Conservation (phyloP, 92 coral and sea anemone species). For the Epizoanthus stellaris region DNA sequence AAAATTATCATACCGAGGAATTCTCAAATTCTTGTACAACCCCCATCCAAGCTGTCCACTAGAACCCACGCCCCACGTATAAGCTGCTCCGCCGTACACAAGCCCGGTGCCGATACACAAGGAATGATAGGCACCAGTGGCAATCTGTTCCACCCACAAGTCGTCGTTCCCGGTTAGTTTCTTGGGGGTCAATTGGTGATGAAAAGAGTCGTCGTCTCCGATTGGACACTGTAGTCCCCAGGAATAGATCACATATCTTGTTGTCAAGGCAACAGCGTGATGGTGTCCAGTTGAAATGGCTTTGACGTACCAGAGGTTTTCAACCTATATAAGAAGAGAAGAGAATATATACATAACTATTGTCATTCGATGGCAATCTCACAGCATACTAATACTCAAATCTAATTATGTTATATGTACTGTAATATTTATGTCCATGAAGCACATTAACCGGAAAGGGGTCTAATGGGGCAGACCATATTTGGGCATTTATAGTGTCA, state of each 20-base stretch:
- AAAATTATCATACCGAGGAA: background rate
- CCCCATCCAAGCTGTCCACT: slow-evolving; percentile 75
- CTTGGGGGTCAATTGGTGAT: slow-evolving; percentile 35
- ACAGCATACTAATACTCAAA: no score
- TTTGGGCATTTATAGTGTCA: no score
- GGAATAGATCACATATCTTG: slow-evolving; percentile 48
- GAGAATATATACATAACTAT: background rate
- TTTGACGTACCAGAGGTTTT: slow-evolving; percentile 45
- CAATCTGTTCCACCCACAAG: slow-evolving; percentile 53
- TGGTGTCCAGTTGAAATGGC: slow-evolving; percentile 66
- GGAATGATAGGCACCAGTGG: slow-evolving; percentile 70
- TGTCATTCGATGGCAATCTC: no score
- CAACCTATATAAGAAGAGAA: slow-evolving; percentile 39
- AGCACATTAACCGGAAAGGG: no score
- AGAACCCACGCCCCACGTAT: slow-evolving; percentile 71
- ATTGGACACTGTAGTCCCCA: slow-evolving; percentile 66
- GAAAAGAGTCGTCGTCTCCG: background rate
- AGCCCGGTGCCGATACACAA: slow-evolving; percentile 50
- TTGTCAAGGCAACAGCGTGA: slow-evolving; percentile 64
- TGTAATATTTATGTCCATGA: no score
- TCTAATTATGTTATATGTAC: no score
- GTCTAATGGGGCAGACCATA: no score
- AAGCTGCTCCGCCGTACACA: slow-evolving; percentile 50
- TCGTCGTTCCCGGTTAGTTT: slow-evolving; percentile 40
- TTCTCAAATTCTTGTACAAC: background rate